phyloP scores from a whole-genome alignment of 2,113 vertebrate species.

The Peromyscus californicus region DNA sequence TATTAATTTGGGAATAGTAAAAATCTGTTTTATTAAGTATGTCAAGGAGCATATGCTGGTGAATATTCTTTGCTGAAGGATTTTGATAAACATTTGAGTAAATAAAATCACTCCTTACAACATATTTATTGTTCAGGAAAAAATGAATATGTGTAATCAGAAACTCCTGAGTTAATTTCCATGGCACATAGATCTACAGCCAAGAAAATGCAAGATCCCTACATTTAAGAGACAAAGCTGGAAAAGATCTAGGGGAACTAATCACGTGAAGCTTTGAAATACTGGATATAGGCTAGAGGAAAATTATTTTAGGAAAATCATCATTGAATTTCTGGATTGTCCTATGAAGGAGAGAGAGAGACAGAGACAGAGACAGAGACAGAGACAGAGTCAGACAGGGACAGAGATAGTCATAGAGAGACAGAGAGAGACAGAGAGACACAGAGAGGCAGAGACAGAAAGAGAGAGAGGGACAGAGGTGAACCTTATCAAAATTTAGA shows the following conservation, averaged over 20 bases:
- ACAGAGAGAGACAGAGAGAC: no score
- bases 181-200: no score
- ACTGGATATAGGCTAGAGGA: neutral
- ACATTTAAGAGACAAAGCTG: neutral
- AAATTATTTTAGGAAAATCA: neutral
- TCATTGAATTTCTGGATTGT: neutral
- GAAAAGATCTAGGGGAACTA: neutral
- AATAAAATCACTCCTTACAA: neutral
- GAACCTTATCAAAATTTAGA: neutral
- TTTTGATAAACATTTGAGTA: neutral
- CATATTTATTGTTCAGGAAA: neutral
- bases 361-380: no score
- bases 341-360: neutral
- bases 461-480: no score
- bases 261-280: neutral
- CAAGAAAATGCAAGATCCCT: no score
- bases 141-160: no score
- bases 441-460: no score
- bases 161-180: neutral
- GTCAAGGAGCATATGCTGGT: neutral
- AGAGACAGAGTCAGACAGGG: no score
- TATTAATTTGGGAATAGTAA: neutral
- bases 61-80: neutral
- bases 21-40: neutral
- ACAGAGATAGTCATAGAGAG: no score